Conservation (phyloP, 2,113 vertebrate species). For the Anguilla rostrata region DNA sequence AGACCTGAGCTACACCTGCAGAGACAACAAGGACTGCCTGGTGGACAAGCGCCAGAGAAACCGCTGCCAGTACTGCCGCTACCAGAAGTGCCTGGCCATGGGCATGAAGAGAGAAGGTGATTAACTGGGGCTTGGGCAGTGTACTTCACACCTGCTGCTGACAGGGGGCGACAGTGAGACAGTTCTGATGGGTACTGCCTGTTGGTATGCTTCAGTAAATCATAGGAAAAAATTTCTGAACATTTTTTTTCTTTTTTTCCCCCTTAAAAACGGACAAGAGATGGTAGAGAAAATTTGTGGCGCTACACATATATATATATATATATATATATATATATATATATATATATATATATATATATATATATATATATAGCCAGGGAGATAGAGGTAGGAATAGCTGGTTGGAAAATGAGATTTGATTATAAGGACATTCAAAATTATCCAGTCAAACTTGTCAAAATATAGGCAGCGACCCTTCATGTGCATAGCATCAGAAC, state of each 20-base stretch:
- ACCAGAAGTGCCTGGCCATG: conserved; percentile 96
- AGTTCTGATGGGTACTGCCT: neutral
- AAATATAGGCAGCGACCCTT: too few relatives aligned
- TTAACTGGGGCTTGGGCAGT: neutral
- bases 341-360: too few relatives aligned
- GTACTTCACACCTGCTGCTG: neutral
- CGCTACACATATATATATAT: too few relatives aligned
- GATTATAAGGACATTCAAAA: too few relatives aligned
- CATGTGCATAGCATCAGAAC: too few relatives aligned
- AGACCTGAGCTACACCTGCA: conserved; percentile 92
- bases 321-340: too few relatives aligned
- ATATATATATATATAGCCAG: too few relatives aligned
- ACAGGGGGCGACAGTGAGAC: neutral
- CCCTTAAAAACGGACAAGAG: too few relatives aligned
- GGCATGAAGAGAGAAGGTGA: conserved; percentile 97
- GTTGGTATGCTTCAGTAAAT: neutral
- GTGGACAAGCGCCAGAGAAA: conserved; percentile 97
- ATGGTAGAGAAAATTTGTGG: too few relatives aligned
- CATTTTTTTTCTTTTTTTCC: neutral
- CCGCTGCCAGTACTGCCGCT: conserved; percentile 97
- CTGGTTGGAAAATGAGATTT: too few relatives aligned
- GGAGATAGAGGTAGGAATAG: too few relatives aligned
- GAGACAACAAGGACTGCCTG: conserved; percentile 93
- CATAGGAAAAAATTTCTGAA: neutral
- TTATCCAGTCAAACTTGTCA: too few relatives aligned